A percentile compares a stretch with the other conserved stretches of the same genome.
These are phyloP conservation scores for Nymphalis urticae DNA, from an alignment of 2,888 invertebrate species.

Conservation along the genomic window DNA sequence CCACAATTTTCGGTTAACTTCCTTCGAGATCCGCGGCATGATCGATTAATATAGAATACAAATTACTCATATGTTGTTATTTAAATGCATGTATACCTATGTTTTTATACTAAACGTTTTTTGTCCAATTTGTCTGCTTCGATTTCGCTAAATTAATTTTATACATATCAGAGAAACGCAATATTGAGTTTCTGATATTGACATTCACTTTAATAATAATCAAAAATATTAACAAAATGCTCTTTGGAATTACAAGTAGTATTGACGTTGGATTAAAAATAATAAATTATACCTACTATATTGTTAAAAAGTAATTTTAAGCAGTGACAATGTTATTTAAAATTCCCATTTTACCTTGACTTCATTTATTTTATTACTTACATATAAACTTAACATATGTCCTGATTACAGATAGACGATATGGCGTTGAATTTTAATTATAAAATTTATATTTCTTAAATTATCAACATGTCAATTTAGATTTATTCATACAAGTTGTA, in stretches of 20 bases:
- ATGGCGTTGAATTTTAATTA: neutral
- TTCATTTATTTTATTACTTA: neutral
- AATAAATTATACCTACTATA: neutral
- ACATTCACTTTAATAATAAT: conserved; percentile 1
- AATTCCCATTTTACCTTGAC: conserved; percentile 3
- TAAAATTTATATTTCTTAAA: neutral
- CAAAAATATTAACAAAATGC: neutral
- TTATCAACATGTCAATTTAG: neutral
- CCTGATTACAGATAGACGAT: neutral
- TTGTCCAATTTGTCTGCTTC: no score
- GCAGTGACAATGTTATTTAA: neutral
- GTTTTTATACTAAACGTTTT: no score
- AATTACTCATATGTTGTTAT: no score
- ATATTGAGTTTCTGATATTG: neutral
- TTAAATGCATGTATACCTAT: no score
- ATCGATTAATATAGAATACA: no score
- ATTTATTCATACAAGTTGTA: neutral
- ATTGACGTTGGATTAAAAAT: neutral
- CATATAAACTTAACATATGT: neutral
- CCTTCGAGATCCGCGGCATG: no score
- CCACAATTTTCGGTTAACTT: no score
- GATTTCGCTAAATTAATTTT: no score
- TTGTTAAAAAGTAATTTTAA: neutral
- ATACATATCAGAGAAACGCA: no score
- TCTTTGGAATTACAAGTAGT: neutral